Evolutionary conservation across 1,140 invertebrate species (phyloP).

Genomic region (Antheraea mylitta): DNA sequence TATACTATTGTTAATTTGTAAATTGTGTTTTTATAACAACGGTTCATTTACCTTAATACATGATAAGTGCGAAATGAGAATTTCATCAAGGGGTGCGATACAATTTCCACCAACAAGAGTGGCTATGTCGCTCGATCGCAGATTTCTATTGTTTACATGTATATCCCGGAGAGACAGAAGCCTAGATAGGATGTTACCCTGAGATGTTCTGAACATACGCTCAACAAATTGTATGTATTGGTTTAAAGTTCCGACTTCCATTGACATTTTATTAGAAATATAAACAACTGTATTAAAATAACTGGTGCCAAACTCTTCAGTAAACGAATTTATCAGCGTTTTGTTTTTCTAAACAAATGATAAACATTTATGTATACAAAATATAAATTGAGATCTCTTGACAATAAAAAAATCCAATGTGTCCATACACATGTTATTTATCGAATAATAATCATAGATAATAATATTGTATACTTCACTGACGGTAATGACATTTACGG

Average conservation of each 20-base stretch:
- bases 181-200: conserved; percentile 80
- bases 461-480: too few species aligned
- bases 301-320: not conserved
- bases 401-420: too few species aligned
- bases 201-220: conserved; percentile 77
- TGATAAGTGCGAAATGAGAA: conserved; percentile 89
- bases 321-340: too few species aligned
- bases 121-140: conserved; percentile 85
- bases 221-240: conserved; percentile 76
- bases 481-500: too few species aligned
- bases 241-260: conserved; percentile 75
- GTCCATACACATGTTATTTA: too few species aligned
- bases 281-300: not conserved
- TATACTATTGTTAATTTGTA: too few species aligned
- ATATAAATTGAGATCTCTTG: too few species aligned
- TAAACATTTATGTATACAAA: too few species aligned
- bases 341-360: too few species aligned
- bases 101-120: conserved; percentile 85
- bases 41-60: conserved; percentile 63
- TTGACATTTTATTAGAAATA: conserved; percentile 29
- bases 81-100: conserved; percentile 87
- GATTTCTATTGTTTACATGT: conserved; percentile 85
- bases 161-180: conserved; percentile 88
- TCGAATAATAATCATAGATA: too few species aligned
- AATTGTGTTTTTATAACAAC: too few species aligned